Conservation (phyloP, 2,113 vertebrate genomes). For the Triplophysa rosa region DNA sequence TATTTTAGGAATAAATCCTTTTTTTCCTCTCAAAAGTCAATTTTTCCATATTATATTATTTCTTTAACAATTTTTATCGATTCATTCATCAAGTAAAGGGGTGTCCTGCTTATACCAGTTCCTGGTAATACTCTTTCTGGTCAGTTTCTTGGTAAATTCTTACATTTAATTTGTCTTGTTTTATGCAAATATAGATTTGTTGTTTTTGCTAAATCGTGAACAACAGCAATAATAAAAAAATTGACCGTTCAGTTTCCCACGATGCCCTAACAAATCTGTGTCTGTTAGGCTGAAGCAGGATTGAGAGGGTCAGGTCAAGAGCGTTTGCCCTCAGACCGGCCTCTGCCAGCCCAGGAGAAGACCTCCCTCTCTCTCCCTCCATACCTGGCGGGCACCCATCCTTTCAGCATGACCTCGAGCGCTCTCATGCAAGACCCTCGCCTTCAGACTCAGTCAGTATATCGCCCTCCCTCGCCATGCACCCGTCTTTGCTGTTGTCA, state of each 20-base stretch:
- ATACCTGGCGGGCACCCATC: slow-evolving; percentile 61
- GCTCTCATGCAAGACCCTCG: slow-evolving; percentile 85
- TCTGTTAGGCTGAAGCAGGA: slow-evolving; percentile 39
- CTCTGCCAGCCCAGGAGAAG: slow-evolving; percentile 55
- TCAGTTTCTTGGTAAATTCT: too few species aligned
- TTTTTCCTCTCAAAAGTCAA: not conserved
- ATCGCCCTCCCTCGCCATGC: too few species aligned
- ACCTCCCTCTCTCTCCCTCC: slow-evolving; percentile 56
- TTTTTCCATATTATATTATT: not conserved
- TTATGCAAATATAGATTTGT: too few species aligned
- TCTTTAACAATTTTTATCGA: not conserved
- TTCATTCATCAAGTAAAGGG: not conserved
- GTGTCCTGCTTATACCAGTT: not conserved
- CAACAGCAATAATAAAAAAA: too few species aligned
- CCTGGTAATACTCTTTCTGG: too few species aligned
- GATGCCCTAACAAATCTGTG: not conserved
- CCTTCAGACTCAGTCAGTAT: slow-evolving; percentile 83
- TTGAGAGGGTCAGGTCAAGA: slow-evolving; percentile 32
- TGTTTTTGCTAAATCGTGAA: too few species aligned
- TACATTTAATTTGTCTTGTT: too few species aligned
- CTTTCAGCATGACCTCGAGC: slow-evolving; percentile 65
- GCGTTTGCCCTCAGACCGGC: slow-evolving; percentile 18
- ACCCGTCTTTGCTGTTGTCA: not conserved
- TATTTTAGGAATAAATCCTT: not conserved
- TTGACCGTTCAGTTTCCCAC: not conserved